These are phyloP conservation scores for Apodemia zela DNA, from an alignment of 2,888 invertebrate genomes.

Conservation along the genomic window DNA sequence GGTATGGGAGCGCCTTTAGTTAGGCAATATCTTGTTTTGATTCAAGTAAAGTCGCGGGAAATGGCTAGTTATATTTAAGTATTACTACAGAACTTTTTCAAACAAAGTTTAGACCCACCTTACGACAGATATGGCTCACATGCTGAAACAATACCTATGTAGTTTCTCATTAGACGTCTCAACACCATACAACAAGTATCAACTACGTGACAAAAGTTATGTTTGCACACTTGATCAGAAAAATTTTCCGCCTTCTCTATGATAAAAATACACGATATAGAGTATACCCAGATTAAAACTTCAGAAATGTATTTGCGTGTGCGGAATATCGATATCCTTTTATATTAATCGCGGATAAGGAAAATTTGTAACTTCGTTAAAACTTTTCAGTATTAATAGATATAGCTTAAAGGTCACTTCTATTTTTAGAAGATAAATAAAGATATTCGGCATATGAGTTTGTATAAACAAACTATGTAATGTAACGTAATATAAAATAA, in stretches of 20 bases:
- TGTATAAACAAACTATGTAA: too few species aligned
- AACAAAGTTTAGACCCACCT: not conserved
- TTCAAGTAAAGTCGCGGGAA: too few species aligned
- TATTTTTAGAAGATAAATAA: too few species aligned
- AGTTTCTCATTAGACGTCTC: not conserved
- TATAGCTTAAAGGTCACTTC: too few species aligned
- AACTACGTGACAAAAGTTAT: slow-evolving; percentile 7
- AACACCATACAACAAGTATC: not conserved
- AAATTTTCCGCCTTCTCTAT: not conserved
- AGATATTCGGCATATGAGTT: too few species aligned
- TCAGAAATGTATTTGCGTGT: slow-evolving; percentile 6
- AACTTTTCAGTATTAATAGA: not conserved
- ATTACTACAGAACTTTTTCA: not conserved
- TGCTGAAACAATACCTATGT: not conserved
- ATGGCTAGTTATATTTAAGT: too few species aligned
- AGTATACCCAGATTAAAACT: not conserved
- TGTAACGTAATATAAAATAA: too few species aligned
- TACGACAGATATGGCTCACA: not conserved
- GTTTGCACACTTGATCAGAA: slow-evolving; percentile 7
- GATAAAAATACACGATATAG: not conserved
- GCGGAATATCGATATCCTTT: not conserved
- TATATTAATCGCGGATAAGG: not conserved
- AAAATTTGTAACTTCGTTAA: not conserved
- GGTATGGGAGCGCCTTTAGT: too few species aligned
- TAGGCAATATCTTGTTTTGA: too few species aligned